phyloP scores from a whole-genome alignment of 2,888 invertebrate genomes.

The Lithophane ornitopus region DNA sequence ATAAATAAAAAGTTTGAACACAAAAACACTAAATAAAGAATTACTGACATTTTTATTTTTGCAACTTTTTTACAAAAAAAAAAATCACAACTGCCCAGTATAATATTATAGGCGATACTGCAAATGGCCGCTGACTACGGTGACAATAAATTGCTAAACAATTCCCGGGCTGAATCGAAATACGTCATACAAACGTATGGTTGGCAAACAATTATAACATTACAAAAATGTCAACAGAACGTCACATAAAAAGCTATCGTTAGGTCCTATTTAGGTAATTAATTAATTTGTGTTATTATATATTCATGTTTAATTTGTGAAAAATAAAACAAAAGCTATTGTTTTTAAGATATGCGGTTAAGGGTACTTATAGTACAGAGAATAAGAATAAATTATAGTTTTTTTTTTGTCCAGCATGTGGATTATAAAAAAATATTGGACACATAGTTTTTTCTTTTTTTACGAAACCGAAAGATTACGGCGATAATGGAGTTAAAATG shows the following conservation, averaged over 20 bases:
- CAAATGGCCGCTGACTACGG: slow-evolving; percentile 21
- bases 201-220: background rate
- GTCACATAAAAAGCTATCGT: slow-evolving; percentile 7
- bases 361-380: background rate
- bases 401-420: too few relatives aligned
- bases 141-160: slow-evolving; percentile 8
- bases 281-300: too few relatives aligned
- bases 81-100: slow-evolving; percentile 15
- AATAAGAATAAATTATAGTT: background rate
- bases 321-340: background rate
- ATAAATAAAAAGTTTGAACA: slow-evolving; percentile 34
- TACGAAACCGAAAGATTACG: too few relatives aligned
- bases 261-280: background rate
- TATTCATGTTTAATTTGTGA: too few relatives aligned
- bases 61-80: background rate
- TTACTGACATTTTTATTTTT: slow-evolving; percentile 19
- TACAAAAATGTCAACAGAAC: background rate
- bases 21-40: slow-evolving; percentile 20
- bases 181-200: slow-evolving; percentile 10
- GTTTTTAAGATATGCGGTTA: slow-evolving; percentile 1
- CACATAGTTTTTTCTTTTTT: too few relatives aligned
- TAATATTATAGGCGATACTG: slow-evolving; percentile 11
- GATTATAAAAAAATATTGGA: too few relatives aligned
- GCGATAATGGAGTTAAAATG: too few relatives aligned
- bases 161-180: slow-evolving; percentile 8